Conservation (phyloP, 2,113 vertebrate genomes). For the Oncorhynchus clarkii region DNA sequence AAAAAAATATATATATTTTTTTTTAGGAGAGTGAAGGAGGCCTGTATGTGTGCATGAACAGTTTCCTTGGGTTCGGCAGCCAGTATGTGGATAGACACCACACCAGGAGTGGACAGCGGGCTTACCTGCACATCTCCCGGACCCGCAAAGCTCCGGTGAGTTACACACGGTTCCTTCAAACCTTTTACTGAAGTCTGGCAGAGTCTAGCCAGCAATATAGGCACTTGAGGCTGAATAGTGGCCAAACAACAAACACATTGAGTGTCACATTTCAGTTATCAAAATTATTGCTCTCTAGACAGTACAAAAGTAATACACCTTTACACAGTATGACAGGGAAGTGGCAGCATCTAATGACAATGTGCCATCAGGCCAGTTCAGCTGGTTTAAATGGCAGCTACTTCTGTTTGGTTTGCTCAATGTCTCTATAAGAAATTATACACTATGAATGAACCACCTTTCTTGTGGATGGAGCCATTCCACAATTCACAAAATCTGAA, state of each 20-base stretch:
- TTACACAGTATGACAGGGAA: neutral
- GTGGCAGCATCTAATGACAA: neutral
- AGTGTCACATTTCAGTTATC: neutral
- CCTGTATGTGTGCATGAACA: slow-evolving; percentile 97
- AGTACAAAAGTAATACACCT: neutral
- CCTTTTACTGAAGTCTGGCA: neutral
- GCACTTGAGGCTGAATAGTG: neutral
- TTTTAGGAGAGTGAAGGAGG: slow-evolving; percentile 91
- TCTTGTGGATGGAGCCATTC: neutral
- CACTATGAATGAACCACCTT: neutral
- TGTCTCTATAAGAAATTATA: neutral
- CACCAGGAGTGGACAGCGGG: slow-evolving; percentile 87
- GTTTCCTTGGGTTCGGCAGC: slow-evolving; percentile 93
- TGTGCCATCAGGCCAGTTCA: neutral
- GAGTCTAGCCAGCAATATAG: neutral
- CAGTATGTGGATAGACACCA: slow-evolving; percentile 90
- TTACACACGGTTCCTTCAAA: neutral
- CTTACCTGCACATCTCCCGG: slow-evolving; percentile 90
- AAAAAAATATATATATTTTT: neutral
- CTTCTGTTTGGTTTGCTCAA: neutral
- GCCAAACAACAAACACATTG: neutral
- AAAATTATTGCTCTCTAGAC: neutral
- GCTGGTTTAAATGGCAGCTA: neutral
- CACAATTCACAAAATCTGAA: neutral
- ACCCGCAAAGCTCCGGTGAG: slow-evolving; percentile 83